Evolutionary conservation across 2,888 invertebrate species (phyloP).

Genomic region (Dryobotodes eremita): DNA sequence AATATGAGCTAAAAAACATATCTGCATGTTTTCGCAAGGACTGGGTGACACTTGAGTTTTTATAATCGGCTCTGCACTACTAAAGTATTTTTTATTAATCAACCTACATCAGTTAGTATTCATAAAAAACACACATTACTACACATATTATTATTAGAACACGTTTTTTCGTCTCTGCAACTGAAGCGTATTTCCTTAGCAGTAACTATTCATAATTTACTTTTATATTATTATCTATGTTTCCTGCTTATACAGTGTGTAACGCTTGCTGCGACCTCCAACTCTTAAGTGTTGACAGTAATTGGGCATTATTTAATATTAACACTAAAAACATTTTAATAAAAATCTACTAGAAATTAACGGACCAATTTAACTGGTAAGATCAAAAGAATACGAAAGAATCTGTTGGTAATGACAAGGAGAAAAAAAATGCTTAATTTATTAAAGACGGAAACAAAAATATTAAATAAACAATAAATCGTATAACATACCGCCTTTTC

Average conservation of each 20-base stretch:
- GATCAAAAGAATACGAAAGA: conserved; percentile 70
- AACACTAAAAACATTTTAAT: conserved; percentile 69
- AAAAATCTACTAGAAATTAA: conserved; percentile 68
- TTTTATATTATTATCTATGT: conserved; percentile 61
- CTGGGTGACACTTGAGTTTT: conserved; percentile 54
- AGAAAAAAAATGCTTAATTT: conserved; percentile 74
- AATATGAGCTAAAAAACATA: conserved; percentile 38
- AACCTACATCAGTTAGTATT: conserved; percentile 55
- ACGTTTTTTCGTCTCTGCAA: conserved; percentile 51
- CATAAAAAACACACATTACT: conserved; percentile 53
- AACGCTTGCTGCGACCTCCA: conserved; percentile 57
- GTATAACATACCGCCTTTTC: conserved; percentile 79
- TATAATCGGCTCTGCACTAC: conserved; percentile 32
- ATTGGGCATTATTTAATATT: conserved; percentile 71
- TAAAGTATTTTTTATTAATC: conserved; percentile 54
- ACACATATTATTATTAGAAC: conserved; percentile 52
- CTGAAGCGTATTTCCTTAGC: conserved; percentile 62
- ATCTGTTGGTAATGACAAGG: conserved; percentile 65
- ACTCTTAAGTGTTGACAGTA: conserved; percentile 68
- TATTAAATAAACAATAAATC: conserved; percentile 86
- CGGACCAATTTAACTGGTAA: conserved; percentile 64
- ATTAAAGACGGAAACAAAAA: conserved; percentile 85
- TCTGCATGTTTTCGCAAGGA: conserved; percentile 23
- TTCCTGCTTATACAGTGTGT: conserved; percentile 61
- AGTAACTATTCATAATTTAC: conserved; percentile 58